phyloP scores from a whole-genome alignment of 2,797 vertebrate genomes.

The Falco biarmicus region DNA sequence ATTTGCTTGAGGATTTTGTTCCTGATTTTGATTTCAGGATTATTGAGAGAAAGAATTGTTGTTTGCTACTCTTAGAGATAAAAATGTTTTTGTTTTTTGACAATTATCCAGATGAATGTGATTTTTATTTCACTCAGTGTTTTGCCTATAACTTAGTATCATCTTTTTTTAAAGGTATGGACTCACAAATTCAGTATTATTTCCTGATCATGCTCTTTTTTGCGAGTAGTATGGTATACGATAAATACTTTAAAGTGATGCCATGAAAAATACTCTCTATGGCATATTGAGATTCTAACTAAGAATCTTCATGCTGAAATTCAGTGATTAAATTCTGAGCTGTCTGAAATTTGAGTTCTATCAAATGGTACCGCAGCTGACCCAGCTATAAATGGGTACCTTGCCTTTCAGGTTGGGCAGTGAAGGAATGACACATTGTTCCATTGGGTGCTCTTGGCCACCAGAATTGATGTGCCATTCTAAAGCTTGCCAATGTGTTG shows the following conservation, averaged over 20 bases:
- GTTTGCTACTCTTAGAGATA: not conserved
- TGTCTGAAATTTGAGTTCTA: not conserved
- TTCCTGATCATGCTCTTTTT: not conserved
- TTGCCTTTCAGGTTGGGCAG: not conserved
- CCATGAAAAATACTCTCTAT: not conserved
- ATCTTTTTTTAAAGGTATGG: not conserved
- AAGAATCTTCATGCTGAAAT: fast-evolving
- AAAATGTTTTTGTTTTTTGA: not conserved
- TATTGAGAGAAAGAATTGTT: not conserved
- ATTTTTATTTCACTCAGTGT: not conserved
- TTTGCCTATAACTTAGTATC: not conserved
- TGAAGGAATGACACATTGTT: not conserved
- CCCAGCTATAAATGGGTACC: not conserved
- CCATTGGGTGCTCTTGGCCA: not conserved
- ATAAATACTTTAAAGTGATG: not conserved
- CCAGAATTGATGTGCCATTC: not conserved
- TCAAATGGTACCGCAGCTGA: not conserved
- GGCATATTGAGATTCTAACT: not conserved
- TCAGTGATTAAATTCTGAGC: not conserved
- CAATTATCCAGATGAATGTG: not conserved
- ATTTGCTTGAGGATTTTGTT: not conserved
- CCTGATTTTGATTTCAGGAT: not conserved
- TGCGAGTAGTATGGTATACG: not conserved
- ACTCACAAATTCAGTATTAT: not conserved
- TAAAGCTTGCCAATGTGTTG: not conserved